Evolutionary conservation across 2,113 vertebrate genomes (phyloP).

Genomic region (Beaufortia kweichowensis): DNA sequence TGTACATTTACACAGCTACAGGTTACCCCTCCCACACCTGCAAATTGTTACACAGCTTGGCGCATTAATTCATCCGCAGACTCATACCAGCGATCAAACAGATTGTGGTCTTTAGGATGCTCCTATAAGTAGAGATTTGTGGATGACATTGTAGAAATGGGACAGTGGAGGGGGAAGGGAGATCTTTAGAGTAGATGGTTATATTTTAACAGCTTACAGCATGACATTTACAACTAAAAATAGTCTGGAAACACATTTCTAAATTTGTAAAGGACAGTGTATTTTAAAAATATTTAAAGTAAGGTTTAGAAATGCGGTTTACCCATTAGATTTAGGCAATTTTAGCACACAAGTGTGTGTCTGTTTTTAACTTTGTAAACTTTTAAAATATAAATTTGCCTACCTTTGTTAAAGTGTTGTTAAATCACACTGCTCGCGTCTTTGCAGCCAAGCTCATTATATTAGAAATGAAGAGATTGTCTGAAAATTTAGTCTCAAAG

Average conservation of each 20-base stretch:
- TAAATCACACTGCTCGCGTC: too few relatives aligned
- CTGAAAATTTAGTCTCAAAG: too few relatives aligned
- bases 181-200: background rate
- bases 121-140: conserved; percentile 31
- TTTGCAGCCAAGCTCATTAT: too few relatives aligned
- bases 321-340: too few relatives aligned
- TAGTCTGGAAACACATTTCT: background rate
- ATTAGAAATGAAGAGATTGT: too few relatives aligned
- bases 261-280: background rate
- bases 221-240: conserved; percentile 2
- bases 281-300: too few relatives aligned
- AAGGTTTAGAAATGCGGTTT: too few relatives aligned
- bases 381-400: too few relatives aligned
- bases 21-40: background rate
- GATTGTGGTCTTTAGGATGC: conserved; percentile 24
- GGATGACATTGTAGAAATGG: conserved; percentile 24
- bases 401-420: too few relatives aligned
- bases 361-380: too few relatives aligned
- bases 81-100: background rate
- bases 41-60: background rate
- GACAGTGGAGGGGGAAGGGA: background rate
- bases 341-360: too few relatives aligned
- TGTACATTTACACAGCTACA: background rate
- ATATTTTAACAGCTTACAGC: background rate
- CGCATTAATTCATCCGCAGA: background rate